Percentiles rank a stretch among this genome's conserved stretches.
These are phyloP conservation scores for Rhegmatorhina hoffmannsi DNA, from an alignment of 2,113 vertebrate species.

Conservation along the genomic window DNA sequence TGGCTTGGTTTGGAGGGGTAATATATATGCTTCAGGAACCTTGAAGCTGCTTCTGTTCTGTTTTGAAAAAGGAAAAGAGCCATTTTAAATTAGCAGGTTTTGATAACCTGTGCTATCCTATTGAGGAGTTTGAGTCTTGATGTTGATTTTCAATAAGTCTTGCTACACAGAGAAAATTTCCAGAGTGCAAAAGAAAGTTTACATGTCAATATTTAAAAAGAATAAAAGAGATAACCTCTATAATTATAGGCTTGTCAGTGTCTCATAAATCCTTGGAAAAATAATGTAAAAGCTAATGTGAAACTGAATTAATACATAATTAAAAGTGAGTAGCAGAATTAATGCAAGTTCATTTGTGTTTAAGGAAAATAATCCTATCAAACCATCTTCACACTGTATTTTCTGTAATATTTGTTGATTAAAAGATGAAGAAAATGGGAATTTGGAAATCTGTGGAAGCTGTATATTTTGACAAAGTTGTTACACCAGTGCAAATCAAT, in stretches of 20 bases:
- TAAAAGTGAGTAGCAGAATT: neutral
- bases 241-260: neutral
- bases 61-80: neutral
- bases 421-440: conserved; percentile 73
- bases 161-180: neutral
- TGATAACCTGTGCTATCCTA: neutral
- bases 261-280: neutral
- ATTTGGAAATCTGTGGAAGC: conserved; percentile 82
- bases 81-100: neutral
- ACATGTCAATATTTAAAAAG: neutral
- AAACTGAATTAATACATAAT: neutral
- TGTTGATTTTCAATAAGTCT: neutral
- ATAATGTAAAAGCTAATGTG: neutral
- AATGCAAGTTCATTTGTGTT: neutral
- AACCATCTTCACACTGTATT: neutral
- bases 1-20: neutral
- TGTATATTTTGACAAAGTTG: conserved; percentile 81
- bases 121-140: neutral
- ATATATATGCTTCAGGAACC: neutral
- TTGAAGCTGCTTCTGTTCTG: neutral
- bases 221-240: neutral
- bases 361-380: neutral
- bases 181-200: neutral
- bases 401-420: neutral
- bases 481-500: conserved; percentile 81